Percentiles rank a stretch among this genome's conserved stretches.
phyloP scores from a whole-genome alignment of 1,140 invertebrate genomes.

The Ylistrum balloti region DNA sequence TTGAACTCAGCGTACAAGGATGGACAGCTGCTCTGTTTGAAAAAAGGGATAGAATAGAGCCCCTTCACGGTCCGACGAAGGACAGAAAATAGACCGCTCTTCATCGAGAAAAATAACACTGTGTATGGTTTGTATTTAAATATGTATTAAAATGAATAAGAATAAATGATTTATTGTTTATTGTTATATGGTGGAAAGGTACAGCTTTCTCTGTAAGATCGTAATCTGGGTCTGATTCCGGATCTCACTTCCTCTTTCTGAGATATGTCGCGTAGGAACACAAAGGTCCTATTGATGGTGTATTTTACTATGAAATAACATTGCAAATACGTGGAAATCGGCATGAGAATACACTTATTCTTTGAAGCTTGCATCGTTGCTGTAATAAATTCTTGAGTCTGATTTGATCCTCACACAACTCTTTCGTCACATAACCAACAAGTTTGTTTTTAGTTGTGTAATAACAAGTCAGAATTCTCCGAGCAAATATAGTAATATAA shows the following conservation, averaged over 20 bases:
- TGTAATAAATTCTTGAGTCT: background rate
- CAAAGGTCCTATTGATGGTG: background rate
- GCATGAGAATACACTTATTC: background rate
- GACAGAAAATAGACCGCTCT: background rate
- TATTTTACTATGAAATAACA: background rate
- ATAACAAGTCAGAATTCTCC: background rate
- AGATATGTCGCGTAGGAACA: background rate
- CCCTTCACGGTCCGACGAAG: background rate
- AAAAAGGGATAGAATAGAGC: background rate
- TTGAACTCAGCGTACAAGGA: background rate
- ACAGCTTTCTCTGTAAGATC: background rate
- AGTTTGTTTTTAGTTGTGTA: background rate
- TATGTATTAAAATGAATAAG: background rate
- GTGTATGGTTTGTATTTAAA: background rate
- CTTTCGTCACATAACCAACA: too few relatives aligned
- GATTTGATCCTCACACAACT: too few relatives aligned
- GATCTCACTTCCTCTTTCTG: background rate
- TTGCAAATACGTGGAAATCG: background rate
- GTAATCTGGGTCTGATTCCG: background rate
- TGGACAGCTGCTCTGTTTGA: background rate
- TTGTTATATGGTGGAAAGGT: background rate
- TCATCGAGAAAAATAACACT: background rate
- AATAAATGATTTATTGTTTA: constrained; percentile 22
- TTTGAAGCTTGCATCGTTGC: background rate
- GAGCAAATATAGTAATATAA: too few relatives aligned